Percentiles rank a stretch among this genome's conserved stretches.
These are phyloP conservation scores for Tetramorium parvispinum DNA, from an alignment of 1,140 invertebrate genomes.

Conservation along the genomic window DNA sequence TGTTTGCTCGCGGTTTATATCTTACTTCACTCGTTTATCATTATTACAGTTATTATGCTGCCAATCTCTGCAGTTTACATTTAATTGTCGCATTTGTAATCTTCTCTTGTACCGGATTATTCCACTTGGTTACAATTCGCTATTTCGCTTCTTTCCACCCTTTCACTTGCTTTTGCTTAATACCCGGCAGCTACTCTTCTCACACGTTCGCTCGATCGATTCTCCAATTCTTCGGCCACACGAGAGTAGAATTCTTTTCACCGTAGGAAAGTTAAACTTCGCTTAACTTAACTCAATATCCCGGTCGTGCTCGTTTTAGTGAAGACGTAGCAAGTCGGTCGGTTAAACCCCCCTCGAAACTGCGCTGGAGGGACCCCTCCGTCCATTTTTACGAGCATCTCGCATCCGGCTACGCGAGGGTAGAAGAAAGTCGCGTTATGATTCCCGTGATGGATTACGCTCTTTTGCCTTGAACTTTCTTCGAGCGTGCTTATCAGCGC, in stretches of 20 bases:
- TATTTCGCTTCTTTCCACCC: not conserved
- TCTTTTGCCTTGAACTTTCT: slow-evolving; percentile 21
- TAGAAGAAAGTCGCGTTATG: slow-evolving; percentile 36
- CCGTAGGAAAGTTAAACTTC: slow-evolving; percentile 21
- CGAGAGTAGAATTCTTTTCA: slow-evolving; percentile 25
- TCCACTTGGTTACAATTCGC: not conserved
- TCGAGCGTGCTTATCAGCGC: not conserved
- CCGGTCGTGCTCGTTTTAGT: slow-evolving; percentile 10
- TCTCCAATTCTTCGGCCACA: not conserved
- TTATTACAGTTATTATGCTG: not conserved
- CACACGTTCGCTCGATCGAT: not conserved
- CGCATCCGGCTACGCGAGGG: not conserved
- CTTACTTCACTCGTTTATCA: slow-evolving; percentile 22
- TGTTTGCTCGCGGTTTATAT: not conserved
- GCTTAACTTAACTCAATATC: slow-evolving; percentile 16
- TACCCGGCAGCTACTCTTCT: not conserved
- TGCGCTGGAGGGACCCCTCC: not conserved
- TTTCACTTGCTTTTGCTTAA: not conserved
- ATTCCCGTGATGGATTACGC: slow-evolving; percentile 26
- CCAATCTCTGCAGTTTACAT: not conserved
- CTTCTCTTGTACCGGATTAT: not conserved
- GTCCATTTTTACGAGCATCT: slow-evolving; percentile 27
- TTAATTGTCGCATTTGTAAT: not conserved
- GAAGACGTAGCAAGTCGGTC: not conserved
- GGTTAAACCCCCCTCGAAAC: slow-evolving; percentile 11